Evolutionary conservation across 2,888 invertebrate species (phyloP).

Genomic region (Mesodorylaimus sp.): DNA sequence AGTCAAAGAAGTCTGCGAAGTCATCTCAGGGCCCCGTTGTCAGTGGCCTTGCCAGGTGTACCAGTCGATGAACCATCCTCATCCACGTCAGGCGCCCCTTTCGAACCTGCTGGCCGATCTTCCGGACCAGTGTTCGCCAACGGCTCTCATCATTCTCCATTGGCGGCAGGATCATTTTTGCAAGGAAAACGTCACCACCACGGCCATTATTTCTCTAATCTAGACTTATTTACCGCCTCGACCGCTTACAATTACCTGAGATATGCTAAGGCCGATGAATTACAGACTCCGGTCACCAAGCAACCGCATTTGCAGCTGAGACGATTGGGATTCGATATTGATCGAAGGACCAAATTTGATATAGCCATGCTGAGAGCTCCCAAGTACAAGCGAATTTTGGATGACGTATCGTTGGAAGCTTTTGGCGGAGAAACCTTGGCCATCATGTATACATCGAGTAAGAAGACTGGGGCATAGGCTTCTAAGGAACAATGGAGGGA

Average conservation of each 20-base stretch:
- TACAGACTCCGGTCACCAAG: conserved; percentile 16
- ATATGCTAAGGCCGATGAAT: conserved; percentile 12
- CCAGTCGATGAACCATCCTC: not conserved
- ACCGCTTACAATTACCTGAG: conserved; percentile 18
- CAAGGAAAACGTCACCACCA: conserved; percentile 17
- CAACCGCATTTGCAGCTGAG: conserved; percentile 41
- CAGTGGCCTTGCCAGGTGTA: too few species aligned
- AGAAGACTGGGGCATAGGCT: too few species aligned
- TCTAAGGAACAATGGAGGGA: too few species aligned
- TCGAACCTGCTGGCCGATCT: not conserved
- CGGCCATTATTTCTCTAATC: conserved; percentile 21
- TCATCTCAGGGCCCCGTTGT: too few species aligned
- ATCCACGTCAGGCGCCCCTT: not conserved
- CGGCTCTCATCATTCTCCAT: not conserved
- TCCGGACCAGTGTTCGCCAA: not conserved
- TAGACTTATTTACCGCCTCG: conserved; percentile 16
- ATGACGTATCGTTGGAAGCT: conserved; percentile 65
- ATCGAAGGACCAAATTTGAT: conserved; percentile 31
- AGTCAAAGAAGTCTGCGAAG: too few species aligned
- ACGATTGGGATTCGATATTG: conserved; percentile 45
- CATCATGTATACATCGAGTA: conserved; percentile 55
- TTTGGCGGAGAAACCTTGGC: conserved; percentile 76
- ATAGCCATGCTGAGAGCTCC: conserved; percentile 22
- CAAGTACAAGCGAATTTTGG: conserved; percentile 40
- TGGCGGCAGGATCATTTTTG: conserved; percentile 9